Conservation (phyloP, 2,113 vertebrate species). For the Chaetodon auriga region DNA sequence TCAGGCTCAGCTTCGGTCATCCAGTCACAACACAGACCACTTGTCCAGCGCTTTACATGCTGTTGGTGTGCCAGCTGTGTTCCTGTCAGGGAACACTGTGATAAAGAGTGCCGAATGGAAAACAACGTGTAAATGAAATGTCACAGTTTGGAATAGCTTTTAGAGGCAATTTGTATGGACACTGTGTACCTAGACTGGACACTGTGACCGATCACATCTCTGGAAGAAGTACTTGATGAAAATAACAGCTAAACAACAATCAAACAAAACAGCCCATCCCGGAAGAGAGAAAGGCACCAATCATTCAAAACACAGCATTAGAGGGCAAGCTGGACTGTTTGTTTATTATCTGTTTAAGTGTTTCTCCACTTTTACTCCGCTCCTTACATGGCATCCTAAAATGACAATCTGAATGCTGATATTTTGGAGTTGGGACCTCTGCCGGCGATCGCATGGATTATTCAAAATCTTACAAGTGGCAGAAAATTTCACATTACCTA, state of each 20-base stretch:
- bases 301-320: conserved; percentile 1
- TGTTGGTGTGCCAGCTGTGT: neutral
- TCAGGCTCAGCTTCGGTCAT: conserved; percentile 37
- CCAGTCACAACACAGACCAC: conserved; percentile 40
- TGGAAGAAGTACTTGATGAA: neutral
- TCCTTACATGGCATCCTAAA: neutral
- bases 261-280: conserved; percentile 6
- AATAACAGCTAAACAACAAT: conserved; percentile 17
- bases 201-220: neutral
- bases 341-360: neutral
- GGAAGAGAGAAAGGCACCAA: neutral
- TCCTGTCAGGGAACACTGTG: neutral
- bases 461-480: conserved; percentile 15
- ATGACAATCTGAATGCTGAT: neutral
- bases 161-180: neutral
- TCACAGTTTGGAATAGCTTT: neutral
- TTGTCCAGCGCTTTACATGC: conserved; percentile 4
- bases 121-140: neutral
- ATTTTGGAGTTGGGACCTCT: neutral
- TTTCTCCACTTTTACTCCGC: neutral
- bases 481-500: conserved; percentile 9
- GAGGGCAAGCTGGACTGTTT: neutral
- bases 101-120: neutral
- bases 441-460: neutral
- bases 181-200: neutral